phyloP scores from a whole-genome alignment of 2,888 invertebrate genomes.

The Tetragonula carbonaria region DNA sequence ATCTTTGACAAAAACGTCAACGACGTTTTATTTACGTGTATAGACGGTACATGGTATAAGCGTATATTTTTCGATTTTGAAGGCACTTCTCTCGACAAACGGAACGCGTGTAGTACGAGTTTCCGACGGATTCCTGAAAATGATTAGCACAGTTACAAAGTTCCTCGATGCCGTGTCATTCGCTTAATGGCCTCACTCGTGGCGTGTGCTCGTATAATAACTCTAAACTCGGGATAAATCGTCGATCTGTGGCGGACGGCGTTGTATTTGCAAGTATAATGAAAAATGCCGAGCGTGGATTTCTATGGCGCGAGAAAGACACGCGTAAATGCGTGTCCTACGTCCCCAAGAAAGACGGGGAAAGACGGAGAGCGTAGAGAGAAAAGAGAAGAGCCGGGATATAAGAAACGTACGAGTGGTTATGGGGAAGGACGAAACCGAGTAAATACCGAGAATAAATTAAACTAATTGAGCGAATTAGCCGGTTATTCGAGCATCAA shows the following conservation, averaged over 20 bases:
- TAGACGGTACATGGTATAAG: background rate
- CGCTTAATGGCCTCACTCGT: constrained; percentile 67
- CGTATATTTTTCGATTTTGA: background rate
- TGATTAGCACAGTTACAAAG: constrained; percentile 69
- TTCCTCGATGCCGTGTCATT: constrained; percentile 72
- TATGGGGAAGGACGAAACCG: constrained; percentile 28
- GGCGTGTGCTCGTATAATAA: constrained; percentile 50
- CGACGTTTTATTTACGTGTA: no score
- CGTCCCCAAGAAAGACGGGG: background rate
- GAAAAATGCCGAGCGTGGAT: constrained; percentile 53
- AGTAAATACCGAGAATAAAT: constrained; percentile 80
- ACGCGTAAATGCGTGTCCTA: constrained; percentile 1
- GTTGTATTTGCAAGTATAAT: constrained; percentile 69
- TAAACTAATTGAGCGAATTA: constrained; percentile 81
- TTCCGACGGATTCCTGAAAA: constrained; percentile 67
- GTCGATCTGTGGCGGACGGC: constrained; percentile 30
- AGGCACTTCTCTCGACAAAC: background rate
- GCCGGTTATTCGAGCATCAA: constrained; percentile 78
- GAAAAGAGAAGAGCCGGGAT: constrained; percentile 12
- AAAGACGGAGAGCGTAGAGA: constrained; percentile 1
- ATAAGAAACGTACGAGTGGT: constrained; percentile 22
- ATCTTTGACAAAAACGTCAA: no score
- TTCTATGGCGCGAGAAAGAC: constrained; percentile 35
- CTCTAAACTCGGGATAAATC: constrained; percentile 44
- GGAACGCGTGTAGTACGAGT: background rate